Base-by-base conservation (phyloP, 1,140 invertebrate genomes). In the Drosophila burlai region DNA sequence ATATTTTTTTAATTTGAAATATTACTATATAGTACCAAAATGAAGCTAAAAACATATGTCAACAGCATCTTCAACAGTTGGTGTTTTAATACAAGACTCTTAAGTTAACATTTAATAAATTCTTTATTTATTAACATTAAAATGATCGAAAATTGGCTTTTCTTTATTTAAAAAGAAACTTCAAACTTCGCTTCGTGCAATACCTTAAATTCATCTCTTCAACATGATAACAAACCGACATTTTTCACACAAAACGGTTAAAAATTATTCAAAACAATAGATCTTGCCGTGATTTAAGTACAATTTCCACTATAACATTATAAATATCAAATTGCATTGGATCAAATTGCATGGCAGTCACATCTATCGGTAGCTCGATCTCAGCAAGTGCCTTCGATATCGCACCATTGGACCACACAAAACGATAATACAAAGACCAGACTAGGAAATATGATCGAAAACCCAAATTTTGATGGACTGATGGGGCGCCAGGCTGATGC, bases 331-430 rank as follows among this genome's bases (percentile, higher is more conserved):
- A 55, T 55, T 38, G 26, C 52, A 38, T 24, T 13, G 52, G 13
- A 55, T 55, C 52, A 55, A 38, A 55, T 55, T 55, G 49, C 52
- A 55, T n/a, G 21, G 26, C 26, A 21, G 55, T 34, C 10, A 11
- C 26, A 47, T 40, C 11, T 72, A 74, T 74, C 68, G 34, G 57
- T 62, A 74, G 57, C 71, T 26, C 24, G 18, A 74, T 74, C 68
- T 74, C 26, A 73, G 47, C 67, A 10, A 38, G 52, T 71, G 69
- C 52, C 69, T 29, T 31, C 3, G 16, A 59, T 18, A 29, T 72
- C 18, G 7, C 24, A 13, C 26, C 34, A 29, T 38, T 38, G 26
- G 72, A 74, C 72, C 72, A 74, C 72, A 26, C 72, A 63, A 52
- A 38, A 26, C 34, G 40, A 16, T 10, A 42, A 54, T 34, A 1